Base-by-base conservation (phyloP, 2,888 invertebrate species). In the Phyto melanocephala region DNA sequence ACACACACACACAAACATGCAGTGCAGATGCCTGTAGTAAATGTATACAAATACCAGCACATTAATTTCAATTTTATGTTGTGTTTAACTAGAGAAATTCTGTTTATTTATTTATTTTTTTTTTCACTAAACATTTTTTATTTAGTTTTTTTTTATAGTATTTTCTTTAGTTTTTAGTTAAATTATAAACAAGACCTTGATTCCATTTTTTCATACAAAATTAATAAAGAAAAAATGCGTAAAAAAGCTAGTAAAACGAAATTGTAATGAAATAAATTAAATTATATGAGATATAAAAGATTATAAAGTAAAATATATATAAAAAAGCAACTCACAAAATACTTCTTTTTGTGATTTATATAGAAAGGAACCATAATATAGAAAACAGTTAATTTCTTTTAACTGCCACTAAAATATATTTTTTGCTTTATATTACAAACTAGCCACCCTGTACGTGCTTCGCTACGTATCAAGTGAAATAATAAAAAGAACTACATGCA, bases 11-110 rank as follows among this genome's bases (percentile, higher is more conserved):
- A 42, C 42, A 42, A 42, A 42, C 42, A 11, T 42, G 42, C n/a
- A 42, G 13, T 11, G 13, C 3, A 28, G 6, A 28, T 28, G 28
- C 28, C 6, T 28, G 4, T 28, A 28, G 28, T 28, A 28, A 54
- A 28, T 42, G 56, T 28, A 24, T 40, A 40, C 70, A 68, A 81
- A 74, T 56, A 20, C 71, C 47, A 67, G 52, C 63, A 71, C 79
- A 79, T 82, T 82, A 76, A 79, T 82, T 76, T 76, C 75, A 79
- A 79, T 79, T 82, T 72, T 78, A 68, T 60, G 58, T 60, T 68
- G 67, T 33, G 47, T 37, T 58, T 10, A 17, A 20, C 62, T 28
- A 47, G 28, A 28, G 28, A 5, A 28, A 28, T n/a, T n/a, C n/a
- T 28, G 28, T 6, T 28, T 28, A 28, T 5, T n/a, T n/a, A n/a